phyloP scores from a whole-genome alignment of 92 coral and sea anemone species.

The Heliopora coerulea region DNA sequence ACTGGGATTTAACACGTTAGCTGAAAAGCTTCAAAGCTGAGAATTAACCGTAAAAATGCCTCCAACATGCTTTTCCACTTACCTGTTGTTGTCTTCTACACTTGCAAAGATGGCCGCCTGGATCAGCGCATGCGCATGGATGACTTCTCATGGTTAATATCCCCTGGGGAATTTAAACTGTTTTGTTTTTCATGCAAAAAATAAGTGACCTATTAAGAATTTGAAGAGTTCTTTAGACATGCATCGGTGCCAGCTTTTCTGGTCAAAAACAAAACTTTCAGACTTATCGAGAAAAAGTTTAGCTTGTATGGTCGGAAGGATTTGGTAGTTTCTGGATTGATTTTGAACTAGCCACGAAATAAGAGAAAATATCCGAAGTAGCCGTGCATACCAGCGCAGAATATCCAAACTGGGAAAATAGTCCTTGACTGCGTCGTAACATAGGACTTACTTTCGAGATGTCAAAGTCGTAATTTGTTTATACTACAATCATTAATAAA shows the following conservation, averaged over 20 bases:
- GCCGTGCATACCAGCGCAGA: neutral
- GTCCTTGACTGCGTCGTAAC: neutral
- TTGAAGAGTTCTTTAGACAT: neutral
- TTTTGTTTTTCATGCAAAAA: neutral
- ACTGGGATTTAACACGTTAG: no score
- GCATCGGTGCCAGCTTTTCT: neutral
- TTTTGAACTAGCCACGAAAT: neutral
- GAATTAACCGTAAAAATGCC: no score
- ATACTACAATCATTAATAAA: no score
- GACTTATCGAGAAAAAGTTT: neutral
- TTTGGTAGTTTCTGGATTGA: neutral
- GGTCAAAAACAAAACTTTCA: neutral
- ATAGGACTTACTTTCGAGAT: no score
- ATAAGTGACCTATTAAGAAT: neutral
- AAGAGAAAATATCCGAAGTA: neutral
- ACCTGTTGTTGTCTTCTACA: neutral
- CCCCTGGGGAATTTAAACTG: neutral
- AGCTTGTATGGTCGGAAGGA: neutral
- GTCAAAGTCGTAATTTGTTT: no score
- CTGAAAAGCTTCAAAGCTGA: no score
- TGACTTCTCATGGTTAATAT: neutral
- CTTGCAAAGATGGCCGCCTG: neutral
- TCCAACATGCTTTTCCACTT: neutral
- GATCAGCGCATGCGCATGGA: neutral
- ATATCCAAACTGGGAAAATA: neutral